A percentile compares a stretch with the other conserved stretches of the same genome.
These are phyloP conservation scores for Oryctes rhinoceros DNA, from an alignment of 1,140 invertebrate genomes.

Conservation along the genomic window DNA sequence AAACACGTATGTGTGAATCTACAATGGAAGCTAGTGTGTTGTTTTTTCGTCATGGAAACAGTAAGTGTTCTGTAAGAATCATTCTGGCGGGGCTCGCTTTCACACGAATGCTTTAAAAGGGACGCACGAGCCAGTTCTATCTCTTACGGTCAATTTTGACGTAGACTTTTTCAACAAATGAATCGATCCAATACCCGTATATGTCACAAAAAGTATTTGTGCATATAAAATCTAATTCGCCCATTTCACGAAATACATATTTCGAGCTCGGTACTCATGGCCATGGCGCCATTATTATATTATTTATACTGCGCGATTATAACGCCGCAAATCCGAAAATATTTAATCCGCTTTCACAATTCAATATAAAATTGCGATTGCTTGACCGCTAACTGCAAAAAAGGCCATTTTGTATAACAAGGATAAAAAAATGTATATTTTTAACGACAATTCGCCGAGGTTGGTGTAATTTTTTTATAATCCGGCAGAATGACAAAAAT, in stretches of 20 bases:
- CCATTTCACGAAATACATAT: background rate
- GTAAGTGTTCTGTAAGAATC: background rate
- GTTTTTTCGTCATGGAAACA: background rate
- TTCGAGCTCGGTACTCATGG: background rate
- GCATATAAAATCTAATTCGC: too few species aligned
- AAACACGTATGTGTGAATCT: background rate
- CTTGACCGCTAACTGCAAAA: background rate
- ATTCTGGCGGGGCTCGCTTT: too few species aligned
- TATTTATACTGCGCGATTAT: background rate
- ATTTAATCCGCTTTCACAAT: background rate
- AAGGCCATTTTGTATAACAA: background rate
- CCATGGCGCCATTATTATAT: background rate
- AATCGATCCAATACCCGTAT: too few species aligned
- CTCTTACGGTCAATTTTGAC: too few species aligned
- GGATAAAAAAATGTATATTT: background rate
- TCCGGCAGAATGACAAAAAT: constrained; percentile 3
- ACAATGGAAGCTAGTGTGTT: constrained; percentile 17
- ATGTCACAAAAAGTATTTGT: too few species aligned
- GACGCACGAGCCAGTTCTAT: too few species aligned
- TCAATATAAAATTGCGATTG: background rate
- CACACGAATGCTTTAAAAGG: too few species aligned
- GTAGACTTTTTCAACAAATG: too few species aligned
- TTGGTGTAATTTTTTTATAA: background rate
- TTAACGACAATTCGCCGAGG: background rate
- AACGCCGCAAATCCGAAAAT: background rate